Evolutionary conservation across 2,113 vertebrate genomes (phyloP), one percentile per base, ranked within the genome.

Genomic region (Phrynosoma blainvillii): DNA sequence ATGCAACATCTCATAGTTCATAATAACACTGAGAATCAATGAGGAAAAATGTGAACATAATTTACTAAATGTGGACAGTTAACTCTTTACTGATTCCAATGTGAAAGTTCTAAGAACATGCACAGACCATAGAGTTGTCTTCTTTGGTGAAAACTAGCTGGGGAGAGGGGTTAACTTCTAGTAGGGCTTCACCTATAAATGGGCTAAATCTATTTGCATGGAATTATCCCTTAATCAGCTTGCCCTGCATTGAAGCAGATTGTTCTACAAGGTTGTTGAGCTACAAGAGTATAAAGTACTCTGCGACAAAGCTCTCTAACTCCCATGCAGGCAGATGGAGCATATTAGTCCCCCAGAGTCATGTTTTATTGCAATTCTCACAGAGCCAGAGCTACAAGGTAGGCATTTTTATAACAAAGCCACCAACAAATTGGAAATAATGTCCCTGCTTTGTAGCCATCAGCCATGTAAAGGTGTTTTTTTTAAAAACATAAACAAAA

Each of bases 141-240:
- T 68, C 13, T 79, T 80, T 0, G 7, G 52, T 20, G 40, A 76
- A 68, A 36, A 62, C 0, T n/a, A 66, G 13, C 36, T 76, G 30
- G n/a, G 8, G 27, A 62, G 20, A 12, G 16, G 71, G 20, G 30
- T 82, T 66, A 23, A 52, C 18, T 81, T 74, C 21, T 36, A 83
- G 59, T 81, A 81, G 56, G 79, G 32, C 32, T 40, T 73, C 74
- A 36, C 79, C 56, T 76, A 65, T 66, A 82, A 81, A 83, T 78
- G 56, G 30, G 59, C 70, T 54, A 83, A 68, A 20, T 76, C n/a
- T 5, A 82, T 77, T 88, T 83, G 40, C 73, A 74, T 59, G 32
- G 52, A 25, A 36, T 84, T 65, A 78, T 78, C 74, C 18, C 32
- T 66, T 66, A 78, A 78, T 36, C 36, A 66, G 84, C 74, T 78